Base-by-base conservation (phyloP, 2,888 invertebrate species). In the Anthophora plumipes region DNA sequence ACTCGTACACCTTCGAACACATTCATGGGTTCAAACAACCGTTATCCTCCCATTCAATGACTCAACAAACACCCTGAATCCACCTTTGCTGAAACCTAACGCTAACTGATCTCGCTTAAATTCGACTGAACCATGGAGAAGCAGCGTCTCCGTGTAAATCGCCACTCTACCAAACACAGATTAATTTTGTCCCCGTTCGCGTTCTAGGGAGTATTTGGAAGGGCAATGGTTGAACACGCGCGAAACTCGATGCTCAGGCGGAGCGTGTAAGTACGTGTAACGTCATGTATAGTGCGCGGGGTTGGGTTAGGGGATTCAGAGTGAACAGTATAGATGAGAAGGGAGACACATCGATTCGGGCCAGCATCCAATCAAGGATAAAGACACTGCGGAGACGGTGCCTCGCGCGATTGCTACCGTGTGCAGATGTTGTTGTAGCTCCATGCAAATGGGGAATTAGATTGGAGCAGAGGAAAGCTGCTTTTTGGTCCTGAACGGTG, bases 341-440 rank as follows among this genome's bases (percentile, higher is more conserved):
- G 50, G 60, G n/a, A n/a, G n/a, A 25, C 55, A 54, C 80, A 88
- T 88, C 86, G 88, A 88, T 87, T 88, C 67, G 59, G 76, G 74
- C 78, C 76, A 79, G 82, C 77, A 83, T 83, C 87, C 87, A 88
- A 88, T 88, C 86, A 86, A 75, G 83, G 83, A 81, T 86, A 84
- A 84, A 88, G 82, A 83, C 80, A 78, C 80, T 76, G 69, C n/a
- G 61, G 75, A 83, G 80, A 85, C 67, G 79, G 50, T 67, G 59
- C 67, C 68, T 67, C 71, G 74, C 67, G 70, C 75, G 79, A 84
- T 85, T 84, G 79, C 50, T 52, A 59, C 46, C 20, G 66, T 63
- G 22, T 25, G 12, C 37, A 25, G 43, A 43, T 39, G 52, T 59
- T 66, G 64, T 66, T 55, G 59, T 54, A 64, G n/a, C 50, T 52